These are phyloP conservation scores for Cladorhizidae sp. DNA, from an alignment of 37 sponge, comb jelly and placozoan genomes.

Conservation along the genomic window DNA sequence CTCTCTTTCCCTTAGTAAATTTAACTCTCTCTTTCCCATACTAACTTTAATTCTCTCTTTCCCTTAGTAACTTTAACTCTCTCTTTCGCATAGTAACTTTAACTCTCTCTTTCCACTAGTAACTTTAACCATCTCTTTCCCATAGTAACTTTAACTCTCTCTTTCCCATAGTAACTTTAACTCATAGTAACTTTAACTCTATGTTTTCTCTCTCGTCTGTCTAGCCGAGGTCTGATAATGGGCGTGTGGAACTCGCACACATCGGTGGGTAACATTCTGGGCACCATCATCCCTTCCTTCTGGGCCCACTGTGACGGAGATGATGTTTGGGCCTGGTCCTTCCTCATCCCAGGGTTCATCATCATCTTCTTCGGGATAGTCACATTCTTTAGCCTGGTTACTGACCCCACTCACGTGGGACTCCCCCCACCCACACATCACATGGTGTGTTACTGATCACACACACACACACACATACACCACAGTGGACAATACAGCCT, in stretches of 20 bases:
- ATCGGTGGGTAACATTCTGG: slow-evolving; percentile 95
- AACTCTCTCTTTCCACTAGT: too few species aligned
- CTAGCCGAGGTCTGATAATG: slow-evolving; percentile 89
- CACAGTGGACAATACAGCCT: too few species aligned
- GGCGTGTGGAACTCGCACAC: slow-evolving; percentile 96
- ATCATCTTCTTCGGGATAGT: slow-evolving; percentile 45
- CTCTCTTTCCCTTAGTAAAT: too few species aligned
- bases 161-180: too few species aligned
- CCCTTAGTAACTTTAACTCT: too few species aligned
- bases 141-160: too few species aligned
- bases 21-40: too few species aligned
- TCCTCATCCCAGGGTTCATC: slow-evolving; percentile 67
- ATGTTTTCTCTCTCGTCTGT: not conserved
- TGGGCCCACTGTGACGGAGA: slow-evolving; percentile 50
- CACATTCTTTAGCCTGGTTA: slow-evolving; percentile 36
- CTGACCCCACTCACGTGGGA: slow-evolving; percentile 62
- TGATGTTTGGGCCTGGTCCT: slow-evolving; percentile 47
- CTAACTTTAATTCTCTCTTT: too few species aligned
- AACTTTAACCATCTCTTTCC: too few species aligned
- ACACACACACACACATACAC: too few species aligned
- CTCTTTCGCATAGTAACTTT: too few species aligned
- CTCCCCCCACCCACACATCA: slow-evolving; percentile 64
- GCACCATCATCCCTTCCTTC: slow-evolving; percentile 82
- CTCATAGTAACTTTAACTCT: too few species aligned
- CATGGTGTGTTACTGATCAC: not conserved